phyloP scores from a whole-genome alignment of 2,888 invertebrate species.

The Marronus borbonicus region DNA sequence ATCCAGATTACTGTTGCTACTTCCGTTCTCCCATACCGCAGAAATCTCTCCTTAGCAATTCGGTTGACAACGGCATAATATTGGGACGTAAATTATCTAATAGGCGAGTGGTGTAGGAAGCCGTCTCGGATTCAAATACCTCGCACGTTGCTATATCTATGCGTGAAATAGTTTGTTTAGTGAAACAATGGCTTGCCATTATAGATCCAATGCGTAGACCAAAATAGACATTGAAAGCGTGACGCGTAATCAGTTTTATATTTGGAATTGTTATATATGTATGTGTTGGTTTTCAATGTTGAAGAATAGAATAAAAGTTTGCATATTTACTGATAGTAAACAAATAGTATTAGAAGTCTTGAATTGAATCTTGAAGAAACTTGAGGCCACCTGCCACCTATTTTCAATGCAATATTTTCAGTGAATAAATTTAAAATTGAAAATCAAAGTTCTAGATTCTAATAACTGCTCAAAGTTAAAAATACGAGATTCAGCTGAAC shows the following conservation, averaged over 20 bases:
- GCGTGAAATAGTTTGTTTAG: slow-evolving; percentile 5
- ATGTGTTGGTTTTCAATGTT: no score
- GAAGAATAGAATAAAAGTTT: no score
- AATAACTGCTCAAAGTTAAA: no score
- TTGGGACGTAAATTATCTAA: slow-evolving; percentile 4
- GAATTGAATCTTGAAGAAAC: no score
- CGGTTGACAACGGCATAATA: neutral
- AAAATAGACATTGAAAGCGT: neutral
- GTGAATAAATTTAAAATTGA: no score
- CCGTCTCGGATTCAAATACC: neutral
- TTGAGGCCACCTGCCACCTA: no score
- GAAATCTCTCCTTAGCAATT: slow-evolving; percentile 5
- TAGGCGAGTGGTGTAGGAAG: slow-evolving; percentile 1
- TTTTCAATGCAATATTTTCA: no score
- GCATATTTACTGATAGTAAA: no score
- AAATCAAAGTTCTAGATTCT: no score
- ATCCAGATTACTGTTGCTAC: slow-evolving; percentile 7
- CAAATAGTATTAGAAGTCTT: no score
- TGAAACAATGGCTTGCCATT: neutral
- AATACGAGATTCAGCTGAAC: no score
- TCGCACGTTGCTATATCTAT: neutral
- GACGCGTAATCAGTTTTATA: neutral
- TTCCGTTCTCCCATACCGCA: neutral
- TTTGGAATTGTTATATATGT: neutral
- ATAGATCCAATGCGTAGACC: neutral